Evolutionary conservation across 2,888 invertebrate species (phyloP).

Genomic region (Fragum whitleyi): DNA sequence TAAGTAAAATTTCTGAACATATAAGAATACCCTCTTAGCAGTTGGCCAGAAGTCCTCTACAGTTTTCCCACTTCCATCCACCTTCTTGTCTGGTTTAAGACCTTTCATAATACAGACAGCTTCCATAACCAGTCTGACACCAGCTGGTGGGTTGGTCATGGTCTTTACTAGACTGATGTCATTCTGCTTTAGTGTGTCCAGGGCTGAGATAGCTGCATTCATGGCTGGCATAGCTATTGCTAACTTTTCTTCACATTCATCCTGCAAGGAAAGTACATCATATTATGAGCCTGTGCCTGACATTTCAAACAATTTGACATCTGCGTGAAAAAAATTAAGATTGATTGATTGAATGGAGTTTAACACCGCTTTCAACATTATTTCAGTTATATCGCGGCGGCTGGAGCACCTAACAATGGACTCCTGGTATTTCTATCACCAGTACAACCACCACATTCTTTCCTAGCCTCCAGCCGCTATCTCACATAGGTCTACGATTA

Average conservation of each 20-base stretch:
- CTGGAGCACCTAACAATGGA: too few species aligned
- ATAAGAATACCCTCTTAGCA: slow-evolving; percentile 80
- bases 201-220: slow-evolving; percentile 83
- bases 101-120: slow-evolving; percentile 85
- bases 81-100: slow-evolving; percentile 82
- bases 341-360: too few species aligned
- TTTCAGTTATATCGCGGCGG: too few species aligned
- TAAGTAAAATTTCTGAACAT: too few species aligned
- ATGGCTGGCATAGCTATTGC: slow-evolving; percentile 84
- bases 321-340: too few species aligned
- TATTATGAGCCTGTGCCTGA: too few species aligned
- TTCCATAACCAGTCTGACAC: slow-evolving; percentile 85
- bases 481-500: too few species aligned
- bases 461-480: too few species aligned
- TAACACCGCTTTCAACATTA: too few species aligned
- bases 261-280: slow-evolving; percentile 72
- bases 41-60: slow-evolving; percentile 84
- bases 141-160: slow-evolving; percentile 83
- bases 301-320: too few species aligned
- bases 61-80: slow-evolving; percentile 80
- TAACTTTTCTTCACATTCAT: slow-evolving; percentile 84
- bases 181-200: slow-evolving; percentile 84
- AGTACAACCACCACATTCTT: too few species aligned
- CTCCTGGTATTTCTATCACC: too few species aligned
- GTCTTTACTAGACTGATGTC: slow-evolving; percentile 84